Base-by-base conservation (phyloP, 35 echinoderm and acorn worm species). In the Diadema setosum region DNA sequence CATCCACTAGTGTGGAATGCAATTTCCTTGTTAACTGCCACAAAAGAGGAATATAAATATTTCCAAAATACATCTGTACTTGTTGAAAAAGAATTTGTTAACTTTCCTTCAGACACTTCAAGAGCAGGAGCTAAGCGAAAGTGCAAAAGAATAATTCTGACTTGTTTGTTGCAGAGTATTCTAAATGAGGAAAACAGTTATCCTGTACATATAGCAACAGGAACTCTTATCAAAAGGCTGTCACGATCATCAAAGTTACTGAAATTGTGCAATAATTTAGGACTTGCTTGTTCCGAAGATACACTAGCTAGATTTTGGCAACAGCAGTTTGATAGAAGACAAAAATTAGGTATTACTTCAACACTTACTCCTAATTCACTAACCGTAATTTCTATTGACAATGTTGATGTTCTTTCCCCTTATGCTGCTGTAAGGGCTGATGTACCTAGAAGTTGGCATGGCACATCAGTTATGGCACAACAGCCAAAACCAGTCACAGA, bases 401-500 rank as follows among this genome's bases (percentile, higher is more conserved):
- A 80, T 91, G 58, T 86, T 20, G 83, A 85, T 86, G 46, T 91
- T 65, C 30, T 86, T 46, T 31, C 82, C 23, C 46, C 65, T 43
- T 80, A 91, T 58, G 90, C 90, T 46, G 27, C 65, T 39, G 83
- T 91, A 40, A 41, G 67, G 26, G 35, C 83, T 40, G 49, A 75
- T 1, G 81, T 39, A 39, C 83, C 39, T 5, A 86, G 83, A 40
- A 91, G 82, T 34, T 86, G 82, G 90, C 90, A 86, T 91, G 82
- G 90, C 16, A 91, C 90, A 9, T 86, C 82, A 16, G 35, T 91
- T 3, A 91, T 86, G 90, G 82, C 90, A 14, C 82, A 91, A 42
- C 82, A 80, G n/a, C 82, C 90, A 4, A 91, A 85, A 43, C 90
- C 90, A 50, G 9, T 52, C 9, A 52, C 48, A 52, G 48, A 52